Conservation (phyloP, 2,888 invertebrate genomes). For the Cheilosia vernalis region DNA sequence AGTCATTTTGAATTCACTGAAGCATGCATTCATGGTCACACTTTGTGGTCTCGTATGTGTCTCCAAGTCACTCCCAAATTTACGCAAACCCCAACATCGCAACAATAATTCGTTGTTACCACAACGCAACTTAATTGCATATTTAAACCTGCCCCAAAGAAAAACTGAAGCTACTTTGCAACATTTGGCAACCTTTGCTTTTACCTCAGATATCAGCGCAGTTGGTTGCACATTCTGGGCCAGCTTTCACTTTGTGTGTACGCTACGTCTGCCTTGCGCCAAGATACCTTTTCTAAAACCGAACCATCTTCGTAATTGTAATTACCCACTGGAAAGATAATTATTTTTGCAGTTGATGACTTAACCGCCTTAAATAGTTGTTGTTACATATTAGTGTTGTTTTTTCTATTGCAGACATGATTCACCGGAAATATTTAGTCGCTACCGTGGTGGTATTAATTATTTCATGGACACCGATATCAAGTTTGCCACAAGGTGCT, state of each 20-base stretch:
- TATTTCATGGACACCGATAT: constrained; percentile 78
- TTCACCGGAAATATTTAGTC: constrained; percentile 51
- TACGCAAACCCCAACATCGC: constrained; percentile 35
- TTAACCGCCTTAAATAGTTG: constrained; percentile 4
- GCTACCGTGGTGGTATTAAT: constrained; percentile 55
- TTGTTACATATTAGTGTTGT: not conserved
- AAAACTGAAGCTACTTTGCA: constrained; percentile 19
- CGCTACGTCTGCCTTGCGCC: constrained; percentile 18
- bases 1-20: constrained; percentile 65
- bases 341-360: constrained; percentile 2
- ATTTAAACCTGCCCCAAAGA: constrained; percentile 31
- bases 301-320: constrained; percentile 27
- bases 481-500: constrained; percentile 82
- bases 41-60: constrained; percentile 55
- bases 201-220: constrained; percentile 29
- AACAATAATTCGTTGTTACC: constrained; percentile 41
- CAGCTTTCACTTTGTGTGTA: constrained; percentile 43
- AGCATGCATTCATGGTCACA: constrained; percentile 68
- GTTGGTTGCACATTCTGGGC: constrained; percentile 41
- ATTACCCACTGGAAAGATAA: constrained; percentile 40
- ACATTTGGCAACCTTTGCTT: constrained; percentile 44
- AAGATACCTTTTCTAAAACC: constrained; percentile 27
- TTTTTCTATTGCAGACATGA: constrained; percentile 59
- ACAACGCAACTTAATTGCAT: constrained; percentile 51
- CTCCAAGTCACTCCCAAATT: constrained; percentile 64